Evolutionary conservation across 2,113 vertebrate genomes (phyloP), one percentile per base, ranked within the genome.

Genomic region (Clinocottus analis): DNA sequence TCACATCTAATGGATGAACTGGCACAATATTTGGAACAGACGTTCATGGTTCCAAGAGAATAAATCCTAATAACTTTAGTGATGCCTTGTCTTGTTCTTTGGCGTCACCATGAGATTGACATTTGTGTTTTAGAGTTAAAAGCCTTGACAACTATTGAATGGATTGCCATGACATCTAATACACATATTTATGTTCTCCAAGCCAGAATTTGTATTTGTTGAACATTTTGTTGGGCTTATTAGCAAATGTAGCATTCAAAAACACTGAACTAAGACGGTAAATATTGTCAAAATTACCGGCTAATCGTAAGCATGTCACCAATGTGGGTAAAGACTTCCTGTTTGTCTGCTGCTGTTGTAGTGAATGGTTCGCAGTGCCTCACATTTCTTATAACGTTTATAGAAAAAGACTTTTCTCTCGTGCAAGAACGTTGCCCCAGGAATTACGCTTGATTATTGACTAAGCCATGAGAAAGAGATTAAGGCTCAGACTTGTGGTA

Each of bases 401-500:
- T 27, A 29, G 45, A 35, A 76, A 64, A 66, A 25, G 7, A 13
- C 11, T 61, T 11, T 43, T 41, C 25, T 41, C 27, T 37, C 53
- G 21, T 67, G 35, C 21, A 47, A 70, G 5, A 17, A 37, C 39
- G 14, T 33, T 55, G 25, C 35, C 31, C 19, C 37, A 5, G 43
- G 8, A 82, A 64, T 65, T 27, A 49, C 39, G 35, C 27, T 6
- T 55, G 0, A 84, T 85, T 75, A 60, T 35, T 23, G 74, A 55
- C 76, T 31, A 12, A 37, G 31, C 49, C 51, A 58, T 29, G 55
- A 75, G 70, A 39, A 75, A 65, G 25, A 77, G 56, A 69, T 65
- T 0, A 63, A 35, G 68, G 35, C 33, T 53, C 14, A 9, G 37
- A 8, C 45, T 33, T 47, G 31, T 5, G 58, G 51, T 45, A 37